Evolutionary conservation across 2,113 vertebrate genomes (phyloP).

Genomic region (Morone chrysops): DNA sequence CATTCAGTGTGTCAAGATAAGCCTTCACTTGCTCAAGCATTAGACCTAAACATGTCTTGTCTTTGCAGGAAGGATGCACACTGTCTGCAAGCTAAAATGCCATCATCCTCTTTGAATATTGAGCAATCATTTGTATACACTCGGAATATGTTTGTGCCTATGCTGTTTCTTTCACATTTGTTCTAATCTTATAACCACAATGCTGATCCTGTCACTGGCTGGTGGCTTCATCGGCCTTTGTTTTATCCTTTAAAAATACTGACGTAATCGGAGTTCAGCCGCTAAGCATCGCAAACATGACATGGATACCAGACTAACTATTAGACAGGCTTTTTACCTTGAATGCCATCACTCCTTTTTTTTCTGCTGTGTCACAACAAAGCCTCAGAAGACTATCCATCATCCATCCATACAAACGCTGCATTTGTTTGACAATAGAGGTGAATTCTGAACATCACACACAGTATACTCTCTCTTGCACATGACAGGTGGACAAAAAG

Average conservation of each 20-base stretch:
- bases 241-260: neutral
- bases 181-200: neutral
- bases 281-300: neutral
- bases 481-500: conserved; percentile 31
- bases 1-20: neutral
- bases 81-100: neutral
- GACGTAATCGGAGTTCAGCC: neutral
- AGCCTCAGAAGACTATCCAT: conserved; percentile 32
- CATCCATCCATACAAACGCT: conserved; percentile 31
- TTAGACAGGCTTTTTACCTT: conserved; percentile 20
- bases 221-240: neutral
- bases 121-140: neutral
- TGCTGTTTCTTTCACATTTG: neutral
- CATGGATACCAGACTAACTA: neutral
- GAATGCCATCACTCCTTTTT: conserved; percentile 7
- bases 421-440: conserved; percentile 40
- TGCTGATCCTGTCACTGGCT: neutral
- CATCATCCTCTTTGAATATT: neutral
- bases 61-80: neutral
- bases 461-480: neutral
- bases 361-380: conserved; percentile 34
- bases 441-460: neutral
- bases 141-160: neutral
- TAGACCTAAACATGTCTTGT: neutral
- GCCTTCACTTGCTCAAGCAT: neutral